Percentiles rank a stretch among this genome's conserved stretches.
These are phyloP conservation scores for Eudyptes chrysolophus DNA, from an alignment of 2,113 vertebrate species.

Conservation along the genomic window DNA sequence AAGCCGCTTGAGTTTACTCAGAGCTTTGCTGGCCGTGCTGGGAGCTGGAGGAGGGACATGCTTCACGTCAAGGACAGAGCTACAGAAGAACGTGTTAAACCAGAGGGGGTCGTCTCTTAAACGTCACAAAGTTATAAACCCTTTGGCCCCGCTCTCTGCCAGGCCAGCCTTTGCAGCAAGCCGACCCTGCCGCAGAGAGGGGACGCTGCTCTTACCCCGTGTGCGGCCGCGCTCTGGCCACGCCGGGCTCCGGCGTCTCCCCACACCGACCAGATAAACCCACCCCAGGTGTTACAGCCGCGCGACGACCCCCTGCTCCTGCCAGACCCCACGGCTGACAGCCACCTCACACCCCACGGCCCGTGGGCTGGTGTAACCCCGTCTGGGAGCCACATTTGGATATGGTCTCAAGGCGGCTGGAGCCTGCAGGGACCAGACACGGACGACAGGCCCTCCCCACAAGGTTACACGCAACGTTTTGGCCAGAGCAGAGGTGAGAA, in stretches of 20 bases:
- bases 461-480: not conserved
- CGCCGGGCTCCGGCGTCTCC: accelerated
- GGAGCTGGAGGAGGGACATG: not conserved
- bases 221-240: accelerated
- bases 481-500: not conserved
- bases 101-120: not conserved
- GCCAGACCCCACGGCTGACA: not conserved
- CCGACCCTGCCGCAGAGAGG: accelerated
- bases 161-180: not conserved
- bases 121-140: not conserved
- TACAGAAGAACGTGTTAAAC: not conserved
- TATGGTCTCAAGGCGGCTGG: accelerated
- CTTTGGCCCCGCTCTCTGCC: not conserved
- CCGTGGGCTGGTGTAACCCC: accelerated
- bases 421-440: not conserved
- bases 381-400: accelerated
- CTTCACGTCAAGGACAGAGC: not conserved
- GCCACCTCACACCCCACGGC: not conserved
- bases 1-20: not conserved
- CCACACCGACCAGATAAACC: not conserved
- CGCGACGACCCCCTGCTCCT: not conserved
- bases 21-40: not conserved
- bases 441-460: accelerated
- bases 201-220: accelerated
- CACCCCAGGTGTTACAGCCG: accelerated